Evolutionary conservation across 2,113 vertebrate species (phyloP), one percentile per base, ranked within the genome.

Genomic region (Garra rufa): DNA sequence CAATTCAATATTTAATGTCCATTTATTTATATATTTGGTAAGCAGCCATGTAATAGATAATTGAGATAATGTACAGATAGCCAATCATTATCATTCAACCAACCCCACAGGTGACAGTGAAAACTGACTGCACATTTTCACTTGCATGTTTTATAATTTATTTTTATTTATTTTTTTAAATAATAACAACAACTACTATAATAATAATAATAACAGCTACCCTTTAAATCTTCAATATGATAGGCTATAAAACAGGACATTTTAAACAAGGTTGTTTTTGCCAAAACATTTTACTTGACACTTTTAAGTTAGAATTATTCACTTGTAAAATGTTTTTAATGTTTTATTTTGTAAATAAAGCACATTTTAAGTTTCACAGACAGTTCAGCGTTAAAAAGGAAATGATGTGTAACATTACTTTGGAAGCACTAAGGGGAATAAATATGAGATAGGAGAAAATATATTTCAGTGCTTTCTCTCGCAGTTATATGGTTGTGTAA

Each of bases 61-160:
- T n/a, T 50, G n/a, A n/a, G 67, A 73, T 30, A 50, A 75, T 75
- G 71, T 28, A 28, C 24, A 28, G 24, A 50, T 4, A 43, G 21
- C 4, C 6, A 0, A 24, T 71, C 21, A 24, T 24, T 71, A 24
- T 24, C 21, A 21, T 71, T 14, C 11, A 71, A 6, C 24, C 41
- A 43, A 24, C 19, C 28, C 38, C 19, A 24, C 69, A 21, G 11
- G 24, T 63, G 24, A 14, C 14, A 28, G 4, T 28, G n/a, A 63
- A 26, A 63, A 28, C 24, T 61, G 24, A 61, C 57, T 71, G 38
- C 69, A 24, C 41, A 44, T 44, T 50, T 75, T 75, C 44, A 44
- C 73, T 75, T 46, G 15, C 15, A 50, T 57, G 50, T 77, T 59
- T 77, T 41, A 55, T n/a, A n/a, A n/a, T n/a, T n/a, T n/a, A n/a